Conservation (phyloP, 1,140 invertebrate genomes). For the Drosophila takahashii region DNA sequence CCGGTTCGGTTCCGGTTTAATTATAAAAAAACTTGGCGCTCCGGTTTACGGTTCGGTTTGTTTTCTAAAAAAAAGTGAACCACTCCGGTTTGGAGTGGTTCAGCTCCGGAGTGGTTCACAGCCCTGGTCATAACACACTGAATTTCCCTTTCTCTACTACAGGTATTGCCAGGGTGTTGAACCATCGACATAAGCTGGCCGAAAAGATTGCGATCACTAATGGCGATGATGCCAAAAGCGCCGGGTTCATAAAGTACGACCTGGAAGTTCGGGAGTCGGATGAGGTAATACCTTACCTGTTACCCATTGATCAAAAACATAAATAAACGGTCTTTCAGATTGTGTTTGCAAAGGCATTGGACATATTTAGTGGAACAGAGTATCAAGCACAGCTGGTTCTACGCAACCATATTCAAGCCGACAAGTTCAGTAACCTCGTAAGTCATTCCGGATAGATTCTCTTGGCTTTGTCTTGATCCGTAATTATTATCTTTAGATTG, state of each 20-base stretch:
- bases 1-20: too few species aligned
- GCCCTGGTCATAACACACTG: background rate
- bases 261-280: slow-evolving; percentile 82
- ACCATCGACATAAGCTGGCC: slow-evolving; percentile 64
- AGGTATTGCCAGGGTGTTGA: slow-evolving; percentile 73
- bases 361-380: slow-evolving; percentile 80
- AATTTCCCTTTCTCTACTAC: background rate
- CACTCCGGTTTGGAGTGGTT: too few species aligned
- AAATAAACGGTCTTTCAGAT: slow-evolving; percentile 47
- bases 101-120: too few species aligned
- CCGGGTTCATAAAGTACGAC: slow-evolving; percentile 78
- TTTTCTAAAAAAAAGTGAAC: too few species aligned
- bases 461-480: too few species aligned
- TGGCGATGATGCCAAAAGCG: slow-evolving; percentile 59
- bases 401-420: slow-evolving; percentile 81
- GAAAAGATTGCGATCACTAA: slow-evolving; percentile 77
- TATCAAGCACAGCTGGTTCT: slow-evolving; percentile 72
- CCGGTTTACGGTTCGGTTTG: too few species aligned
- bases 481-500: slow-evolving; percentile 63
- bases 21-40: too few species aligned
- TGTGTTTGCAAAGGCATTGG: slow-evolving; percentile 74
- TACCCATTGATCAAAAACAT: slow-evolving; percentile 2
- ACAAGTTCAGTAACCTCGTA: slow-evolving; percentile 81
- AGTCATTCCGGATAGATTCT: slow-evolving; percentile 25
- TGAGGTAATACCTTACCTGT: slow-evolving; percentile 49